Conservation (phyloP, 2,113 vertebrate genomes). For the Mustela lutreola region DNA sequence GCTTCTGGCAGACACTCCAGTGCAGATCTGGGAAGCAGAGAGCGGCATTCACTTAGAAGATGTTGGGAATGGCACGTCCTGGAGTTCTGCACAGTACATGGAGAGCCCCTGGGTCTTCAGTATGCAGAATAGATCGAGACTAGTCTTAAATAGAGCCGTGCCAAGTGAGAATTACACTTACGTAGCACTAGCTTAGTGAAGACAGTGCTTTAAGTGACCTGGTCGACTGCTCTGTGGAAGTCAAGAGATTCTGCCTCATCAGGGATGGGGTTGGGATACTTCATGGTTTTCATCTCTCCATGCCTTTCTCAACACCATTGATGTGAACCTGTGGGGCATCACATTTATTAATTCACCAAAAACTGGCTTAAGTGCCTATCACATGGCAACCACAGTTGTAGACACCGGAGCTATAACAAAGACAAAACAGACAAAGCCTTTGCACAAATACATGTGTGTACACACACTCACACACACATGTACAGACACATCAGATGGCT, state of each 20-base stretch:
- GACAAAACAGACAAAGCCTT: background rate
- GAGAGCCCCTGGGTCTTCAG: no score
- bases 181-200: rapidly evolving
- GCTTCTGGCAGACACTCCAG: background rate
- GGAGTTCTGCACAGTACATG: rapidly evolving
- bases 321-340: background rate
- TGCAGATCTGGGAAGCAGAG: rapidly evolving
- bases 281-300: background rate
- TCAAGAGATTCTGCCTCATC: background rate
- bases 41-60: background rate
- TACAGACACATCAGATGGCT: background rate
- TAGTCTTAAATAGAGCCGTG: background rate
- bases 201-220: background rate
- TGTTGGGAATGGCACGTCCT: no score
- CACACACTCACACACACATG: rapidly evolving
- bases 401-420: background rate
- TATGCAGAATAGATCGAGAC: no score
- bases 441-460: rapidly evolving
- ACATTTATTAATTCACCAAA: background rate
- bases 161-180: rapidly evolving
- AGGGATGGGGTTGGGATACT: background rate
- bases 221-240: rapidly evolving
- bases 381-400: background rate
- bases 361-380: background rate
- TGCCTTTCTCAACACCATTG: background rate